Base-by-base conservation (phyloP, 2,888 invertebrate species). In the Mythimna albipuncta region DNA sequence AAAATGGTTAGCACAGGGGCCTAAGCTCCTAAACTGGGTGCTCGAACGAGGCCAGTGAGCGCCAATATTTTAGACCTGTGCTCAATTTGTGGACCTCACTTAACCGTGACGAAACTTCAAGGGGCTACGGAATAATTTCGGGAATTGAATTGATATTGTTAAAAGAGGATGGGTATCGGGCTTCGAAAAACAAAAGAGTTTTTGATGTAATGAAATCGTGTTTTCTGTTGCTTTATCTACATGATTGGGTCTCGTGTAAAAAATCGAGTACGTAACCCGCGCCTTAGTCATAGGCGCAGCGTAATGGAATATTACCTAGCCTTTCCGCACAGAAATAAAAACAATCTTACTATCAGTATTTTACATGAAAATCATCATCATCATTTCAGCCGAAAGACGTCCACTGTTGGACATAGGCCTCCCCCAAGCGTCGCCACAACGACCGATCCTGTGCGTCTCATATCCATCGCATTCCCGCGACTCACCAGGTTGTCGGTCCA, bases 1-100 rank as follows among this genome's bases (percentile, higher is more conserved):
- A 38, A 68, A 77, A 68, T 52, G 54, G 59, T 54, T 58, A 55
- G 61, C 35, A 35, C 35, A 10, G 35, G 35, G 16, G 19, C 47
- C 64, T 68, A 68, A 76, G 64, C 52, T 54, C 68, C 58, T 65
- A 50, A 70, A 70, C 55, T 66, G 61, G 69, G 74, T 82, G 76
- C 72, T 74, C 9, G 41, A 88, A 87, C 54, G 84, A 61, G 85
- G 82, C 41, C 84, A 89, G 79, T 54, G n/a, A 57, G 64, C 76
- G 68, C 68, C 83, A 77, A 85, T 88, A 88, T 85, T 82, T 84
- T 75, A 86, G 73, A 77, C 59, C 67, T 55, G 77, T 38, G 65
- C 78, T 66, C 79, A 81, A 83, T 89, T 87, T 79, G 69, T 38
- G 65, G 72, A 64, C 76, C 77, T 70, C 70, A 69, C 73, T 80